Conservation (phyloP, 2,113 vertebrate species). For the Xenus cinereus region DNA sequence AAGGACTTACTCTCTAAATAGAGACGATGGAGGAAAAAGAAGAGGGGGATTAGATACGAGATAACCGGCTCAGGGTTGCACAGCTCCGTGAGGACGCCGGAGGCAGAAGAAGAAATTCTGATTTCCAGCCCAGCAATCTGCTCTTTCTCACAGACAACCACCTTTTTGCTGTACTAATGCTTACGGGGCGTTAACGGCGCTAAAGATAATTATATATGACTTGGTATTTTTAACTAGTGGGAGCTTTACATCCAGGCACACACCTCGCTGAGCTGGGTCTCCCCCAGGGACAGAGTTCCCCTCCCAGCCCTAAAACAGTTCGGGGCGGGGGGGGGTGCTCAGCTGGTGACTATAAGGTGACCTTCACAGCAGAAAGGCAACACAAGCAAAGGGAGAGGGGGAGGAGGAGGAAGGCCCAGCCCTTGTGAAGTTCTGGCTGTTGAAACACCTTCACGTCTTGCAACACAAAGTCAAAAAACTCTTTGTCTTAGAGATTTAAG, state of each 20-base stretch:
- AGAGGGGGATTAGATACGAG: not conserved
- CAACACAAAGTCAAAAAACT: not conserved
- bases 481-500: constrained; percentile 25
- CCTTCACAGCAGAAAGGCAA: not conserved
- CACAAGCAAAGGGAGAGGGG: not conserved
- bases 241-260: not conserved
- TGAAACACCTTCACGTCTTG: constrained; percentile 7
- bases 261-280: not conserved
- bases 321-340: not conserved
- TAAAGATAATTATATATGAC: not conserved
- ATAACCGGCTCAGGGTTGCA: not conserved
- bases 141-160: not conserved
- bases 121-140: not conserved
- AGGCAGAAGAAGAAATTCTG: not conserved
- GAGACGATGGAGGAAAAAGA: not conserved
- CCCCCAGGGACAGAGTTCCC: not conserved
- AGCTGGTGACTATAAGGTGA: not conserved
- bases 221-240: not conserved
- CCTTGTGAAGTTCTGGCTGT: not conserved
- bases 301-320: not conserved
- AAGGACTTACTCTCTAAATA: not conserved
- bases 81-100: not conserved
- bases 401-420: not conserved
- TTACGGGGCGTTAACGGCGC: not conserved
- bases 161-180: not conserved